Evolutionary conservation across 2,888 invertebrate genomes (phyloP), one percentile per base, ranked within the genome.

Genomic region (Cordilura impudica): DNA sequence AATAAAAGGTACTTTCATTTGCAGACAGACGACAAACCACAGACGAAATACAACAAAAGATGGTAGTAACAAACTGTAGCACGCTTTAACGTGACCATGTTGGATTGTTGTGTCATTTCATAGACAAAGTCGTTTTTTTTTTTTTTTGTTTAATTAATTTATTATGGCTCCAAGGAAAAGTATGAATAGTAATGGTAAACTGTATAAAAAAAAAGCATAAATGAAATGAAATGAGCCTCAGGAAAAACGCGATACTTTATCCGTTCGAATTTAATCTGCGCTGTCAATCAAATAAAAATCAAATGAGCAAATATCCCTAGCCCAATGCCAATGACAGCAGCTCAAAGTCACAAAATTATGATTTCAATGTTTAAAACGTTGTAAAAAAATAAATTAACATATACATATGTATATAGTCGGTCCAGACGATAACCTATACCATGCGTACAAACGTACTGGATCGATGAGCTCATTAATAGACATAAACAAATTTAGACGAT

Each of bases 81-180:
- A 58, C 58, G 58, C 43, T 21, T 21, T 39, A 58, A 23, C 58
- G 58, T 58, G 43, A 43, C 39, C 21, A 58, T 21, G 26, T 26
- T 26, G 16, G 29, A 14, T 21, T 12, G 23, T 12, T 53, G 14
- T 53, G 26, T 14, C 53, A 26, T 49, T 21, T 54, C 18, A 47
- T 23, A 51, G 19, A 23, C 23, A 51, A 18, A 21, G 49, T 19
- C 14, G 43, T 12, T 23, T 58, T 18, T 31, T 18, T n/a, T 60
- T 60, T n/a, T 26, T 60, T 45, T n/a, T n/a, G n/a, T n/a, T 49
- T 63, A 63, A 63, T 63, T 63, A 63, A 47, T 63, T 63, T 49
- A 29, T 49, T 26, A 49, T 49, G 61, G 29, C 61, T 29, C 8
- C 47, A 26, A 63, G 49, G 49, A 47, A 63, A 31, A 31, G 12